Evolutionary conservation across 2,888 invertebrate genomes (phyloP), one percentile per base, ranked within the genome.

Genomic region (Merodon equestris): DNA sequence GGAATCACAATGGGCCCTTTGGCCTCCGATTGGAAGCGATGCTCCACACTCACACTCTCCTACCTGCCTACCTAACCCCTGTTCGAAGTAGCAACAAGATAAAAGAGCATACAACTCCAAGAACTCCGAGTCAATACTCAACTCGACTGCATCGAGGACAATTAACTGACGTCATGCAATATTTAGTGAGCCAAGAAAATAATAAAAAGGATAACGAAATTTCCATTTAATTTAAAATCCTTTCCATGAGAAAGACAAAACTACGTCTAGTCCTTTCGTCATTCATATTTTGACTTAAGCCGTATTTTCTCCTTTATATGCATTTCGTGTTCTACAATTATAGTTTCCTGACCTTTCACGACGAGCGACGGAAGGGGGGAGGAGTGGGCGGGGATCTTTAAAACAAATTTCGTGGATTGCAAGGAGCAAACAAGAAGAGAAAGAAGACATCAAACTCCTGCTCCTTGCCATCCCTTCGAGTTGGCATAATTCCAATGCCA

Each of bases 401-500:
- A 66, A 73, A 42, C 27, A 56, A 51, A 61, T 54, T 56, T 44
- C 17, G 40, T 75, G 57, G 40, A 44, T 40, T 10, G n/a, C 40
- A 3, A 50, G 40, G 17, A 13, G 38, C 15, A 42, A 15, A 44
- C 34, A 18, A 56, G 27, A 18, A 13, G 36, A 38, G 40, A 2
- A n/a, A n/a, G 40, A n/a, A n/a, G n/a, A n/a, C n/a, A n/a, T n/a
- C n/a, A n/a, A n/a, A n/a, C n/a, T n/a, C 10, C 3, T 10, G 40
- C 40, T n/a, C 9, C 12, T 10, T 10, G 18, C 15, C 50, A 42
- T 34, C 48, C 56, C 27, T 36, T 66, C 15, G 14, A 51, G 14
- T 67, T 76, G 76, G 76, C 76, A 76, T 67, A 34, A 61, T 61
- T 76, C 72, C 76, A 76, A 72, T 67, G 61, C 34, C 45, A 76